Evolutionary conservation across 2,797 vertebrate genomes (phyloP), one percentile per base, ranked within the genome.

Genomic region (Diplodus sargus): DNA sequence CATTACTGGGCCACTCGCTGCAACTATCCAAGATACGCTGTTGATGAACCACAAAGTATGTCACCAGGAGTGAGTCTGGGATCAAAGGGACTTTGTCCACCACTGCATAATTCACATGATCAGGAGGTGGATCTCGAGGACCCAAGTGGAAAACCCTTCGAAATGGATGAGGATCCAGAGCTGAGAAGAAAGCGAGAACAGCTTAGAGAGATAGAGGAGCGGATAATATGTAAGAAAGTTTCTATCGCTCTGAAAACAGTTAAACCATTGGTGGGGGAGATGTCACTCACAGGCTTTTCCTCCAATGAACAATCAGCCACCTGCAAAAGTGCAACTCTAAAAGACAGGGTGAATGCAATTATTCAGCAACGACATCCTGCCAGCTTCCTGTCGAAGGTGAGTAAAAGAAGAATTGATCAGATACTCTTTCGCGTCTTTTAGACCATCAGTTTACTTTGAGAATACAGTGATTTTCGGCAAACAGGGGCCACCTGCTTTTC

Each of bases 341-440:
- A 62, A 83, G 85, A 89, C 22, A 85, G 90, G 34, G 91, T 94
- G 57, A 84, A 73, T 16, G 17, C 1, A 1, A 89, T 94, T 82
- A 63, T 94, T 47, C 76, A 69, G 70, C 87, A 78, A 10, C 71
- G 42, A 9, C 68, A 60, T 39, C 42, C 82, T 39, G 22, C 4
- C 16, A 45, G 70, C 52, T 71, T 67, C 49, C 54, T 68, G 47
- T 54, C 74, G 23, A 78, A 83, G 87, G 93, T 93, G 64, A 86
- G 69, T 62, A 34, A 5, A 0, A 2, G 9, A 11, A 13, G 18
- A 8, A 45, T 64, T 45, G 1, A 47, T 63, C 48, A 23, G 8
- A 15, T 54, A 10, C 25, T 49, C 7, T 15, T 5, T 39, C 11
- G 4, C 4, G 17, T 18, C 5, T 54, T 73, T 18, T 1, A 18